Percentiles rank a stretch among this genome's conserved stretches.
Conservation (phyloP, 2,888 invertebrate genomes). For the Acleris laterana region DNA sequence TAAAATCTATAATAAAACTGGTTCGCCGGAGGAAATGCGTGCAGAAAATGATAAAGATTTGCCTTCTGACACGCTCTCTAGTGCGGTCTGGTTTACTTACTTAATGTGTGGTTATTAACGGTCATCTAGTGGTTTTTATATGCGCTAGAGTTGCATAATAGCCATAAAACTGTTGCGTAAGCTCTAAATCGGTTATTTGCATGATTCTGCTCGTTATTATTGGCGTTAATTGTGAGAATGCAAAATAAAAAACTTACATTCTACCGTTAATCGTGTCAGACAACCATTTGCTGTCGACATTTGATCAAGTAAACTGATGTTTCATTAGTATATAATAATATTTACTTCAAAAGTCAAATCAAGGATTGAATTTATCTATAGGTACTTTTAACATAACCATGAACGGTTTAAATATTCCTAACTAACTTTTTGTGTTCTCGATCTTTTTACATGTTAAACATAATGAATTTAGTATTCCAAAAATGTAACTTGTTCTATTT, state of each 20-base stretch:
- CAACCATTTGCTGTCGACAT: too few species aligned
- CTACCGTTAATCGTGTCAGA: too few species aligned
- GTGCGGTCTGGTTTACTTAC: conserved; percentile 43
- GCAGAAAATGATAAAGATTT: conserved; percentile 72
- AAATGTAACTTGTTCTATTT: conserved; percentile 19
- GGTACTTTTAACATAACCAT: too few species aligned
- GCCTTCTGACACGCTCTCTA: conserved; percentile 57
- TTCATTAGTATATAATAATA: too few species aligned
- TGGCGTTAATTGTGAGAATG: too few species aligned
- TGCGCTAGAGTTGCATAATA: conserved; percentile 16
- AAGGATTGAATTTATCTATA: too few species aligned
- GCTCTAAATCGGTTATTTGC: not conserved
- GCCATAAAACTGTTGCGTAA: conserved; percentile 8
- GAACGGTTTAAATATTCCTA: too few species aligned
- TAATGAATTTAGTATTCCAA: conserved; percentile 1
- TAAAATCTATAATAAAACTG: conserved; percentile 27
- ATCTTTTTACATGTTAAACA: not conserved
- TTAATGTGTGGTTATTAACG: conserved; percentile 27
- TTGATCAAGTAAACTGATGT: too few species aligned
- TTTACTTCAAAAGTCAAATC: too few species aligned
- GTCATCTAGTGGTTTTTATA: conserved; percentile 24
- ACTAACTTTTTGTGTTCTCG: too few species aligned
- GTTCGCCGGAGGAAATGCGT: conserved; percentile 64
- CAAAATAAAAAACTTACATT: too few species aligned
- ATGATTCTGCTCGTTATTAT: not conserved